phyloP scores from a whole-genome alignment of 2,797 vertebrate genomes.

The Acrocephalus scirpaceus region DNA sequence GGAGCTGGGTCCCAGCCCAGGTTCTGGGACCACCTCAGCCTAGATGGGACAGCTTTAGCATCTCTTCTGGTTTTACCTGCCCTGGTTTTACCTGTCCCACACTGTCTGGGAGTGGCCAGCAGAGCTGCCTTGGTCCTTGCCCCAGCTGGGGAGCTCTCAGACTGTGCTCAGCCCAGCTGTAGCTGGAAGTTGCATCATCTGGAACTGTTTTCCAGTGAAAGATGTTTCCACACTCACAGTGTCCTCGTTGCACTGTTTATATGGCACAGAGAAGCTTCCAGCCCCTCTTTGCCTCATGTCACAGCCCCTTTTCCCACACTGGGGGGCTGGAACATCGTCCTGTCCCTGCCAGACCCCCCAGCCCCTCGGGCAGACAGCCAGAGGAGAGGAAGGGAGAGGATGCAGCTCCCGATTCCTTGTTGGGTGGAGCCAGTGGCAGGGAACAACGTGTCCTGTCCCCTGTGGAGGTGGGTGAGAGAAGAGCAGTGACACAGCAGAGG shows the following conservation, averaged over 20 bases:
- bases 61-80: background rate
- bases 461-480: background rate
- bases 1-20: background rate
- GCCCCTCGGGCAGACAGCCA: background rate
- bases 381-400: background rate
- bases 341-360: background rate
- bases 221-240: background rate
- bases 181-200: background rate
- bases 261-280: background rate
- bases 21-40: background rate
- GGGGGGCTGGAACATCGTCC: accelerated
- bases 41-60: accelerated
- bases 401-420: accelerated
- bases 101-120: background rate
- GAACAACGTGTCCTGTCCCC: background rate
- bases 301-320: background rate
- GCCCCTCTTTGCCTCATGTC: background rate
- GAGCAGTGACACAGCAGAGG: background rate
- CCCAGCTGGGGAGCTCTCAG: background rate
- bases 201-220: background rate
- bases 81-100: background rate
- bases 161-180: background rate
- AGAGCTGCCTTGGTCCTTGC: background rate
- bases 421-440: background rate
- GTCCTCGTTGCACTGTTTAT: background rate